These are phyloP conservation scores for Erpetoichthys calabaricus DNA, from an alignment of 2,797 vertebrate species.

Conservation along the genomic window DNA sequence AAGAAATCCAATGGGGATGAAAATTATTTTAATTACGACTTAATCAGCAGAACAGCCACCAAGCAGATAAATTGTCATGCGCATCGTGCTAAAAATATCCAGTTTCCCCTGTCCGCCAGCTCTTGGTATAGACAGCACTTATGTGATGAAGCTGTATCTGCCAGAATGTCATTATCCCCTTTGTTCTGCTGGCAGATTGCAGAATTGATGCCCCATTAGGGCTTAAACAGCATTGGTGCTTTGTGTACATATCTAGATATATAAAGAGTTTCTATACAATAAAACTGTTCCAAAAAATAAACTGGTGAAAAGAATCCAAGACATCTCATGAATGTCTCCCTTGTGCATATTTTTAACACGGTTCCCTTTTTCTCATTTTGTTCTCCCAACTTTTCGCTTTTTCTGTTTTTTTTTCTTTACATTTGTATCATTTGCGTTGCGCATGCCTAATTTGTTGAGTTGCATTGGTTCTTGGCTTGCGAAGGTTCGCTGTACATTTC, in stretches of 20 bases:
- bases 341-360: slow-evolving; percentile 87
- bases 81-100: slow-evolving; percentile 99
- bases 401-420: slow-evolving; percentile 26
- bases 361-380: slow-evolving; percentile 30
- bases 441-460: slow-evolving; percentile 71
- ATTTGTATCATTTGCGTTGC: slow-evolving; percentile 56
- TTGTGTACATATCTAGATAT: slow-evolving; percentile 92
- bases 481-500: slow-evolving; percentile 38
- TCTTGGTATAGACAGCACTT: slow-evolving; percentile 84
- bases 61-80: slow-evolving; percentile 99
- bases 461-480: slow-evolving; percentile 34
- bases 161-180: slow-evolving; percentile 60
- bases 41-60: slow-evolving; percentile 99
- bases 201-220: slow-evolving; percentile 64
- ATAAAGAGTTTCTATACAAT: slow-evolving; percentile 97
- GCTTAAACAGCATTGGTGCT: slow-evolving; percentile 89
- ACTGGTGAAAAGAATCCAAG: slow-evolving; percentile 78
- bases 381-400: slow-evolving; percentile 15
- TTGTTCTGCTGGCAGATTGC: slow-evolving; percentile 63
- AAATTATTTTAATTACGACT: slow-evolving; percentile 92
- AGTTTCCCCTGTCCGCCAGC: slow-evolving; percentile 79
- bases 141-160: slow-evolving; percentile 83
- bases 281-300: slow-evolving; percentile 85
- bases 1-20: slow-evolving; percentile 75
- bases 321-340: slow-evolving; percentile 80